phyloP scores from a whole-genome alignment of 2,888 invertebrate genomes.

The Phengaris arion region DNA sequence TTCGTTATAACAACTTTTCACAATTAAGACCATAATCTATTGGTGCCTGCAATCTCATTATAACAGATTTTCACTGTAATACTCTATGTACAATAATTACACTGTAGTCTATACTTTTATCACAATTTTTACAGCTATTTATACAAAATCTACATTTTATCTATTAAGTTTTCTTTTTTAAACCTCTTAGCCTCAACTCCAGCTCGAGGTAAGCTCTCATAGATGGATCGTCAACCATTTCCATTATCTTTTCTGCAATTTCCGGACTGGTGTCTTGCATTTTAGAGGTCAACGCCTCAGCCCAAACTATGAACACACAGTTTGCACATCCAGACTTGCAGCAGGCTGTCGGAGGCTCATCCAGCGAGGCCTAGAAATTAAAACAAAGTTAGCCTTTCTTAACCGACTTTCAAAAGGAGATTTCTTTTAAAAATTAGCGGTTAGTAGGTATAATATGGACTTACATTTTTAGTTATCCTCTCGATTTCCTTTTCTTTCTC shows the following conservation, averaged over 20 bases:
- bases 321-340: constrained; percentile 96
- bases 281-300: constrained; percentile 84
- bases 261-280: constrained; percentile 83
- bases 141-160: neutral
- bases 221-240: constrained; percentile 88
- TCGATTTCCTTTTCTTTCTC: constrained; percentile 67
- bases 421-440: no score
- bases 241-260: constrained; percentile 84
- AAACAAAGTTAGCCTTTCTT: neutral
- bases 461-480: constrained; percentile 61
- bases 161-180: constrained; percentile 44
- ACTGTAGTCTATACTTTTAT: no score
- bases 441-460: constrained; percentile 32
- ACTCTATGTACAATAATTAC: no score
- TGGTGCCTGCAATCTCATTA: no score
- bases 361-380: constrained; percentile 68
- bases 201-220: constrained; percentile 89
- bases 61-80: no score
- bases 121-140: no score
- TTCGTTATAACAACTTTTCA: no score
- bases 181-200: constrained; percentile 81
- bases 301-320: constrained; percentile 96
- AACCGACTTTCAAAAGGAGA: neutral
- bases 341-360: constrained; percentile 89
- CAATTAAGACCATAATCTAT: no score